These are phyloP conservation scores for Cantharis rufa DNA, from an alignment of 2,888 invertebrate genomes.

Conservation along the genomic window DNA sequence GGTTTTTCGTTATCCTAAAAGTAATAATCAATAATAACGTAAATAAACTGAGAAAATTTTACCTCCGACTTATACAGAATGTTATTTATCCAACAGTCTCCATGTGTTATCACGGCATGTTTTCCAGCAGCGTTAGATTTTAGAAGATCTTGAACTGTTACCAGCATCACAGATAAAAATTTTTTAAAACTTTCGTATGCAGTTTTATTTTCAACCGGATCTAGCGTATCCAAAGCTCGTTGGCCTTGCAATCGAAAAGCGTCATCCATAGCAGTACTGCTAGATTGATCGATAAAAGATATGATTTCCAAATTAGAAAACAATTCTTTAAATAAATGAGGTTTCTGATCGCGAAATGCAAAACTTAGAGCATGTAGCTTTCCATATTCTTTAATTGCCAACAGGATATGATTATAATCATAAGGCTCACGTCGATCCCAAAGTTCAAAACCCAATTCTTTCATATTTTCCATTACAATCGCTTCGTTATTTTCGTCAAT, in stretches of 20 bases:
- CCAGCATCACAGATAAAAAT: conserved; percentile 15
- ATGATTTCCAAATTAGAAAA: conserved; percentile 20
- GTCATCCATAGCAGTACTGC: neutral
- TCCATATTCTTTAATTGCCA: conserved; percentile 40
- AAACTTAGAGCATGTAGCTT: conserved; percentile 42
- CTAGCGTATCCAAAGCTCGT: conserved; percentile 22
- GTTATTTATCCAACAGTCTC: conserved; percentile 37
- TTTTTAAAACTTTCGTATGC: conserved; percentile 25
- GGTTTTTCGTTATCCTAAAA: conserved; percentile 25
- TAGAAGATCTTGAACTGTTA: neutral
- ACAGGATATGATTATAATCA: conserved; percentile 37
- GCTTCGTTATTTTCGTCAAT: conserved; percentile 33
- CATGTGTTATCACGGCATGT: conserved; percentile 38
- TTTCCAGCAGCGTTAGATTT: conserved; percentile 28
- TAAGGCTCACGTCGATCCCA: conserved; percentile 30
- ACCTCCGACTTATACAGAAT: conserved; percentile 35
- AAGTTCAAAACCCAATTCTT: conserved; percentile 28
- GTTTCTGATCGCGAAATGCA: conserved; percentile 36
- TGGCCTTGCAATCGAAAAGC: neutral
- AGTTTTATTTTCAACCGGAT: conserved; percentile 18
- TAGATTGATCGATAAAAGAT: conserved; percentile 14
- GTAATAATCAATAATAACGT: neutral
- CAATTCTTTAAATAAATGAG: conserved; percentile 32
- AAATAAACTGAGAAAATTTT: neutral
- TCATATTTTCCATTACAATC: conserved; percentile 40